These are phyloP conservation scores for Paramormyrops hopkinsi DNA, from an alignment of 2,797 vertebrate species.

Conservation along the genomic window DNA sequence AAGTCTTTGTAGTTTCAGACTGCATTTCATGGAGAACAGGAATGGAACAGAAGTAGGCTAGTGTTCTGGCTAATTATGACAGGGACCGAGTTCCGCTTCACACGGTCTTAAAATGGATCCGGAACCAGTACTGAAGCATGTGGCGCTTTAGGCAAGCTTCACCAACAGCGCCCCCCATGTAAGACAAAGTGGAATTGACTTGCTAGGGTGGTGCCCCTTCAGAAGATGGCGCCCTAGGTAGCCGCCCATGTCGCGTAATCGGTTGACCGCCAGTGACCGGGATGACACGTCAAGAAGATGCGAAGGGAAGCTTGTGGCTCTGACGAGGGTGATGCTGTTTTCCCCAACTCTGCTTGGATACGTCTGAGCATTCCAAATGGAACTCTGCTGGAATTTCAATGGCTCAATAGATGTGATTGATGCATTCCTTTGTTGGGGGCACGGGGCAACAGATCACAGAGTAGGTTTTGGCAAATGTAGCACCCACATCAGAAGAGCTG, in stretches of 20 bases:
- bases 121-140: neutral
- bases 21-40: neutral
- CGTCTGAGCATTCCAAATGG: neutral
- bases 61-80: neutral
- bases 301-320: neutral
- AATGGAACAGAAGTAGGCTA: neutral
- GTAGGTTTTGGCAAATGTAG: neutral
- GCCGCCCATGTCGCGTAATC: neutral
- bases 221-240: neutral
- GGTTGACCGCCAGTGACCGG: neutral
- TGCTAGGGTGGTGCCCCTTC: neutral
- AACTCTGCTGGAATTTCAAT: neutral
- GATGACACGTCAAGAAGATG: neutral
- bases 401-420: neutral
- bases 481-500: neutral
- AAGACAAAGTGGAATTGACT: neutral
- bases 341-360: neutral
- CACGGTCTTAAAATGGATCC: neutral
- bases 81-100: neutral
- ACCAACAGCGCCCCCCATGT: neutral
- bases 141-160: neutral
- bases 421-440: neutral
- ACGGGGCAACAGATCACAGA: neutral
- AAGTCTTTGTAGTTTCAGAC: neutral
- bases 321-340: neutral